Evolutionary conservation across 2,113 vertebrate genomes (phyloP), one percentile per base, ranked within the genome.

Genomic region (Onychorhynchus coronatus): DNA sequence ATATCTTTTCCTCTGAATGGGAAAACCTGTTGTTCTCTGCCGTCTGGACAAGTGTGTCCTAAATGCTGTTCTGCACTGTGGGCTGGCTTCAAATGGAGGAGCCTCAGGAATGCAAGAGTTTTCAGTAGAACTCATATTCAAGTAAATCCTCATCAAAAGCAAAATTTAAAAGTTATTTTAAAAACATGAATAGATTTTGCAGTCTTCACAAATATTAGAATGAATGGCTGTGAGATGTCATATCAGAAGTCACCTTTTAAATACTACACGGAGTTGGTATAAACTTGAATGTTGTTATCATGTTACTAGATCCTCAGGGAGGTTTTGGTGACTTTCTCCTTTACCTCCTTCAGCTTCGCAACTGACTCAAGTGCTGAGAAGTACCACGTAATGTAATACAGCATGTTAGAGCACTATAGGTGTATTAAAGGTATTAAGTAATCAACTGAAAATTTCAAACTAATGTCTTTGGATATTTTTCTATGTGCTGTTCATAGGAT

Each of bases 301-400:
- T 6, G 14, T 63, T 49, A 50, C 9, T 50, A 79, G 49, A 71
- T 66, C 47, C 52, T 79, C 24, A 4, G 31, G 5, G 8, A 21
- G 2, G 1, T 11, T 50, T 53, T 18, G 8, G 17, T 20, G 88
- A 30, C 33, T 79, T 68, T 75, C 37, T 37, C 10, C 27, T 72
- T 63, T 72, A 11, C 19, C 9, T n/a, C 24, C 41, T 65, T 79
- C 28, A 73, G 35, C 44, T 79, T 65, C 58, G 12, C 70, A 91
- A 78, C 2, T 68, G 73, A 72, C 16, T 67, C 31, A 56, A 85
- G 22, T 25, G 31, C 42, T 82, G 39, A 85, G 61, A 88, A 85
- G 25, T 49, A 87, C 30, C 66, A 85, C 0, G 0, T n/a, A 39
- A 66, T 27, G 16, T 31, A 85, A 58, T 13, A 81, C 0, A 2